Evolutionary conservation across 1,140 invertebrate genomes (phyloP), one percentile per base, ranked within the genome.

Genomic region (Brachionus paranguensis): DNA sequence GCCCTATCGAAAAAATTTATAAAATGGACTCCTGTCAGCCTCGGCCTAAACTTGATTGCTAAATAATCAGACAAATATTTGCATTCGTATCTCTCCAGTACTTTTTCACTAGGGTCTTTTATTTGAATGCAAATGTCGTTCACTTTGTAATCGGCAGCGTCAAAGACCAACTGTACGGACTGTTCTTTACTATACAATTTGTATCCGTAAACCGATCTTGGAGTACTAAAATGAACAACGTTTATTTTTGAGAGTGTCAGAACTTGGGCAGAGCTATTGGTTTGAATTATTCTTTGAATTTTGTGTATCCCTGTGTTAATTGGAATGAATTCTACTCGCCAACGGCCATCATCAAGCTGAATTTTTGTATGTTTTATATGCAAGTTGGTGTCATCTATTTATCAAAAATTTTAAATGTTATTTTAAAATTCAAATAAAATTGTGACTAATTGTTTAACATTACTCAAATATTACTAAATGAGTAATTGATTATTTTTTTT

Each of bases 51-150:
- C 27, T 76, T 76, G 47, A 76, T 50, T 27, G 72, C 72, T 20
- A 76, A 53, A 76, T 76, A 76, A 76, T 76, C 72, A 47, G 72
- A 76, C n/a, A 76, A 76, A 76, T 76, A 76, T 50, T 50, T 76
- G 72, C 41, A 76, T 50, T 76, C 72, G 20, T 50, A 50, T 76
- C 29, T 50, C 7, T 76, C 72, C 11, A 76, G 3, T 14, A 50
- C 0, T 76, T 76, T 76, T 24, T 76, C 72, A 27, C 27, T 76
- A 27, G 72, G 72, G 50, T 76, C 72, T 47, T 76, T 76, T 1
- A 76, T 50, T 76, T 76, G 41, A 27, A 47, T 45, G 17, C 43
- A 11, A 1, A 76, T 29, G 17, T 76, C 45, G 12, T 76, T 29
- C 3, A 29, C 72, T 76, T 76, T 76, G 5, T 14, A 50, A 50